Base-by-base conservation (phyloP, 2,797 vertebrate genomes). In the Steatocranus sp. region DNA sequence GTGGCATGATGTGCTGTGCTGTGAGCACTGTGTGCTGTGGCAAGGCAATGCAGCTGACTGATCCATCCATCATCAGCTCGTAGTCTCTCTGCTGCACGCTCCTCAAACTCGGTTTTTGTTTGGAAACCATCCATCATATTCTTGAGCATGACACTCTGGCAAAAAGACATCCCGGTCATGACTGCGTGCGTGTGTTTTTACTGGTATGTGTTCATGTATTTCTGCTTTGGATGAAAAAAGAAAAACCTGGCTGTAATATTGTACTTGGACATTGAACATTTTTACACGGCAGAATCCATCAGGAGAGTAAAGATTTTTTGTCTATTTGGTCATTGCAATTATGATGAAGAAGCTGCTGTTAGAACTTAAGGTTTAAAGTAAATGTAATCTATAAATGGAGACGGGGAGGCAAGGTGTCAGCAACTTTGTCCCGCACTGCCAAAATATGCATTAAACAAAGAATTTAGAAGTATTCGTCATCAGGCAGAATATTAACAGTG, bases 91-190 rank as follows among this genome's bases (percentile, higher is more conserved):
- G 79, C 78, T 41, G 63, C 81, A 84, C 79, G 76, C 90, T 92
- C 85, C 88, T 94, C 92, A 95, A 92, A 93, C 89, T 83, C 3
- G 51, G 66, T 94, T 94, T 94, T 93, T 93, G 92, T 95, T 94
- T 92, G 89, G 91, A 88, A 85, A 91, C 85, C 90, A 94, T 95
- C 89, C 89, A 93, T 94, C 94, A 94, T 89, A 7, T 90, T 88
- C 79, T 80, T 82, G 85, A 90, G 81, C 84, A 23, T 58, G 87
- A 88, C 83, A 63, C 68, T 4, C 6, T 18, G 18, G 76, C 79
- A 82, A 51, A 15, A 70, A 81, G 81, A 87, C 87, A 46, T 36
- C 74, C 51, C 34, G 4, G 58, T 75, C 70, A 18, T 18, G 12
- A 8, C 43, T 58, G 7, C 51, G 58, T 14, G 58, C 1, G 48